Percentiles rank a stretch among this genome's conserved stretches.
These are phyloP conservation scores for Heteronetta atricapilla DNA, from an alignment of 2,113 vertebrate species.

Conservation along the genomic window DNA sequence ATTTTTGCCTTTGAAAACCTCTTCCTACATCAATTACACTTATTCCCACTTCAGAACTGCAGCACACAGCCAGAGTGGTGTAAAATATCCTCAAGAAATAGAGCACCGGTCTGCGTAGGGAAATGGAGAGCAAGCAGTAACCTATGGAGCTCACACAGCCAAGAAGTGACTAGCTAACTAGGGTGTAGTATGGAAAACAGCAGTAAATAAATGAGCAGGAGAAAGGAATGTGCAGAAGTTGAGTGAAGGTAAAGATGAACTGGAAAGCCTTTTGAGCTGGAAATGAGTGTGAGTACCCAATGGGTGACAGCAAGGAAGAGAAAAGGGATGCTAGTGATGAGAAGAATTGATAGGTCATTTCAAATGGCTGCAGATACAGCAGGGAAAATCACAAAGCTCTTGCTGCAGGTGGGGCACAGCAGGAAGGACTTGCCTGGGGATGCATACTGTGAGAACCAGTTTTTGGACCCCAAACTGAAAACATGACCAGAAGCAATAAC, in stretches of 20 bases:
- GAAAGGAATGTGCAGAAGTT: background rate
- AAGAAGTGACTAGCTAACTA: background rate
- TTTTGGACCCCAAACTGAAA: background rate
- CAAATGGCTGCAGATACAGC: background rate
- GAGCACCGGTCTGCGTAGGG: background rate
- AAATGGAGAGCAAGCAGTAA: background rate
- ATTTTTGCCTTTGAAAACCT: conserved; percentile 43
- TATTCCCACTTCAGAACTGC: conserved; percentile 2
- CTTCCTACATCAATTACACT: conserved; percentile 7
- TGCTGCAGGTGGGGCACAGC: too few species aligned
- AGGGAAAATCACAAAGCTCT: background rate
- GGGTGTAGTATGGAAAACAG: background rate
- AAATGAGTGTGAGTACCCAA: background rate
- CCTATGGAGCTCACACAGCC: background rate
- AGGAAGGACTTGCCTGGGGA: background rate
- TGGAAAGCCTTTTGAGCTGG: background rate
- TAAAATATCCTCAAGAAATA: conserved; percentile 17
- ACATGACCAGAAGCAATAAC: background rate
- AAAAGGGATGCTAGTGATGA: background rate
- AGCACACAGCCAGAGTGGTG: background rate
- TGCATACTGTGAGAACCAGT: rapidly evolving
- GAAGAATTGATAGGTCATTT: background rate
- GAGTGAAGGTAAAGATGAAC: background rate
- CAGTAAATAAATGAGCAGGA: background rate
- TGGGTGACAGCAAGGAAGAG: background rate